These are phyloP conservation scores for Phoenicopterus ruber DNA, from an alignment of 2,113 vertebrate genomes.

Conservation along the genomic window DNA sequence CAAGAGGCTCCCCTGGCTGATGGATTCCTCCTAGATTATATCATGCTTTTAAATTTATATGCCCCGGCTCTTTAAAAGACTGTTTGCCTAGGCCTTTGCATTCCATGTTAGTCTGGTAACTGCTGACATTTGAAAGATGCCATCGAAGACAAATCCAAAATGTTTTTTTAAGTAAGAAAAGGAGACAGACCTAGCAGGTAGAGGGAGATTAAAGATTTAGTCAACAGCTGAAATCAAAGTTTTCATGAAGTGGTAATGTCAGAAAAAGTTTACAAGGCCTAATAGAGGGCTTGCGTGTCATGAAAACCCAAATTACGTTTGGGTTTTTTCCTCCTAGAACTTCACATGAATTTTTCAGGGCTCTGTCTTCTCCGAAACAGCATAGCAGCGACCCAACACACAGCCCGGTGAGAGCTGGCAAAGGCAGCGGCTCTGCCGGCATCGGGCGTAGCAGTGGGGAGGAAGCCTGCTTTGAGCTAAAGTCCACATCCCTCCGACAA, in stretches of 20 bases:
- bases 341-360: conserved; percentile 16
- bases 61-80: conserved; percentile 42
- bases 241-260: conserved; percentile 53
- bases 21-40: conserved; percentile 63
- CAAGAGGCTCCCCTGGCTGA: conserved; percentile 49
- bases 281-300: conserved; percentile 27
- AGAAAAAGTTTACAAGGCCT: conserved; percentile 55
- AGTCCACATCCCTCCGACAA: background rate
- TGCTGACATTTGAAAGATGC: conserved; percentile 67
- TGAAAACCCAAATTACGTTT: conserved; percentile 32
- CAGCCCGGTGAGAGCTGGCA: background rate
- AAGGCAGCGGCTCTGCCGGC: background rate
- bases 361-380: background rate
- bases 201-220: conserved; percentile 51
- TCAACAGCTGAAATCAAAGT: conserved; percentile 57
- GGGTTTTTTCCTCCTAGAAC: background rate
- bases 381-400: background rate
- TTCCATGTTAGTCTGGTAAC: conserved; percentile 35
- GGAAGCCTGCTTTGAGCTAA: background rate
- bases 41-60: conserved; percentile 59
- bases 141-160: conserved; percentile 39
- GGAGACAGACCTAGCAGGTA: conserved; percentile 21
- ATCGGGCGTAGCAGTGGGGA: fast-evolving
- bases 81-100: conserved; percentile 59
- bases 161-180: conserved; percentile 51